These are phyloP conservation scores for Centropristis striata DNA, from an alignment of 2,113 vertebrate species.

Conservation along the genomic window DNA sequence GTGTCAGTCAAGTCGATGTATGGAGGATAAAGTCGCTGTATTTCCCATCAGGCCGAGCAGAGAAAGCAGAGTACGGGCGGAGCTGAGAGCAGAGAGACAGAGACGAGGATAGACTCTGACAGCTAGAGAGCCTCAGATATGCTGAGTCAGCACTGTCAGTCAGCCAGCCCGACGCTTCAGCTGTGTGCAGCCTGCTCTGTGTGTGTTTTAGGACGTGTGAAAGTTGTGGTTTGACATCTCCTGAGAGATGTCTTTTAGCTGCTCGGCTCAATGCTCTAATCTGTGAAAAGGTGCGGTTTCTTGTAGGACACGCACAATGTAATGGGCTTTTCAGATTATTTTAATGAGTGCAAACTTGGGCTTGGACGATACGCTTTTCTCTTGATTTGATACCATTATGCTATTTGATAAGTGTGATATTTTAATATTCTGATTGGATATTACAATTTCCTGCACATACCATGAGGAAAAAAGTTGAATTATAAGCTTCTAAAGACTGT, in stretches of 20 bases:
- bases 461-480: too few species aligned
- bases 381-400: too few species aligned
- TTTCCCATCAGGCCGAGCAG: conserved; percentile 44
- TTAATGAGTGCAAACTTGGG: background rate
- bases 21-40: conserved; percentile 12
- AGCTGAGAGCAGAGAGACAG: conserved; percentile 21
- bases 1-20: conserved; percentile 30
- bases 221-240: conserved; percentile 44
- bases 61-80: background rate
- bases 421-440: too few species aligned
- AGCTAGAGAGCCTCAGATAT: conserved; percentile 38
- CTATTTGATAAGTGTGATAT: too few species aligned
- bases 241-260: background rate
- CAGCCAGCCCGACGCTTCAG: background rate
- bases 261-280: conserved; percentile 6
- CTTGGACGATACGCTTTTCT: too few species aligned
- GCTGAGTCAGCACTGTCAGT: conserved; percentile 57
- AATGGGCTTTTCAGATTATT: background rate
- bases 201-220: conserved; percentile 40
- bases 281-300: background rate
- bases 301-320: background rate
- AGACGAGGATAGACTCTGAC: conserved; percentile 60
- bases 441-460: too few species aligned
- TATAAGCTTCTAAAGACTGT: too few species aligned
- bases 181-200: conserved; percentile 3